Conservation (phyloP, 1,140 invertebrate species). For the Drosophila pachea region DNA sequence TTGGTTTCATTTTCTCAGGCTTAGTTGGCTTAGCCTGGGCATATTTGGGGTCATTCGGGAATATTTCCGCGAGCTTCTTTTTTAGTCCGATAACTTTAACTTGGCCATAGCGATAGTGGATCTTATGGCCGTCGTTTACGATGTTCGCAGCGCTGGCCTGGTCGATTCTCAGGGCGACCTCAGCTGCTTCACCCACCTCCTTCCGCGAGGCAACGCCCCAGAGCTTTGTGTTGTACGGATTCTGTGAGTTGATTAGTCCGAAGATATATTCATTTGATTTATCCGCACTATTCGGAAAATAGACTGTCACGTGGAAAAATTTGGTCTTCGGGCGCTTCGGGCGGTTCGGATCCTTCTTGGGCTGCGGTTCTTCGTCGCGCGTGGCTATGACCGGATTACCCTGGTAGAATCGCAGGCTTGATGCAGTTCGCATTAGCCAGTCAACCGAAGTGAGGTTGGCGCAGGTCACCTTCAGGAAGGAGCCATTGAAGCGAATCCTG, state of each 20-base stretch:
- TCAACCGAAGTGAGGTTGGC: not conserved
- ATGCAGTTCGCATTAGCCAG: constrained; percentile 1
- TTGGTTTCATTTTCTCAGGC: no score
- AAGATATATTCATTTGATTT: constrained; percentile 15
- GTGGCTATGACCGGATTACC: constrained; percentile 8
- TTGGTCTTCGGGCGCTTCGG: not conserved
- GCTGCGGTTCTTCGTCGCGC: not conserved
- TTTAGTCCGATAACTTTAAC: constrained; percentile 12
- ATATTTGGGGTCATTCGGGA: not conserved
- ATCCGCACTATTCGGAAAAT: not conserved
- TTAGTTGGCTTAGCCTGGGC: not conserved
- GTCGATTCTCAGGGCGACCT: constrained; percentile 13
- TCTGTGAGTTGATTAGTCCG: constrained; percentile 21
- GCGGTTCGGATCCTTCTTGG: no score
- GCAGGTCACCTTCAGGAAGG: constrained; percentile 17
- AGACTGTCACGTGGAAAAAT: not conserved
- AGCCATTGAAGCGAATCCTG: not conserved
- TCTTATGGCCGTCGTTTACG: constrained; percentile 5
- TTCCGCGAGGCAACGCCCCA: constrained; percentile 17
- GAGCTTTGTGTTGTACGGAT: constrained; percentile 9
- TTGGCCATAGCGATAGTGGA: constrained; percentile 25
- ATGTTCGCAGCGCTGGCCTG: constrained; percentile 7
- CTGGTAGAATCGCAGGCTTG: not conserved
- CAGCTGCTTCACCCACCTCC: not conserved
- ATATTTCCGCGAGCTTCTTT: not conserved